Conservation (phyloP, 2,113 vertebrate genomes). For the Rhinoderma darwinii region DNA sequence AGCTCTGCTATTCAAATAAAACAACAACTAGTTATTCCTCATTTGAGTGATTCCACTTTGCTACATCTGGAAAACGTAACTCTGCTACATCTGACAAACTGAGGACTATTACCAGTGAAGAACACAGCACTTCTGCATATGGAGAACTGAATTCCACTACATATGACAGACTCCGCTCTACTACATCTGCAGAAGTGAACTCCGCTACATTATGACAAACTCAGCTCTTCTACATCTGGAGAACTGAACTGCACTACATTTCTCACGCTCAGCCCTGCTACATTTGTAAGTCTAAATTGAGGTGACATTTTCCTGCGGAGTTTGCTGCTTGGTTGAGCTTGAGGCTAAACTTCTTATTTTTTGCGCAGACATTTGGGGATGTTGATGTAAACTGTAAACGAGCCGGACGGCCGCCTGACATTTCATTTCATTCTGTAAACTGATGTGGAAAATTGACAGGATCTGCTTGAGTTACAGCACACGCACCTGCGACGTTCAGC, state of each 20-base stretch:
- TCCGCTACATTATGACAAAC: neutral
- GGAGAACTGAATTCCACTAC: neutral
- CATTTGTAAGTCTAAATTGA: neutral
- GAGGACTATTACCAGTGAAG: no score
- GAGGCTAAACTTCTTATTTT: neutral
- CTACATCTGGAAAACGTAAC: neutral
- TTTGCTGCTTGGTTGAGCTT: neutral
- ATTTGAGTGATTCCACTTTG: neutral
- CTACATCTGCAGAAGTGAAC: neutral
- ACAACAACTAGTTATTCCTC: no score
- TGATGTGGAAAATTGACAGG: constrained; percentile 23
- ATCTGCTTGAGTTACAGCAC: constrained; percentile 1
- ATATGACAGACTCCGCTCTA: no score
- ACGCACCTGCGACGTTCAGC: neutral
- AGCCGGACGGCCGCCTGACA: neutral
- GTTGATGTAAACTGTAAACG: neutral
- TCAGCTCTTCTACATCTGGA: neutral
- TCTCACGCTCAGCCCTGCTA: neutral
- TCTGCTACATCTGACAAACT: neutral
- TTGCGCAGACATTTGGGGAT: neutral
- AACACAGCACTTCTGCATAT: neutral
- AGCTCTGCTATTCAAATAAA: no score
- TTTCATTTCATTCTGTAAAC: constrained; percentile 3
- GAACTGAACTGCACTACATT: neutral
- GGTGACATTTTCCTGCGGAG: neutral